phyloP scores from a whole-genome alignment of 2,113 vertebrate genomes.

The Bettongia penicillata region DNA sequence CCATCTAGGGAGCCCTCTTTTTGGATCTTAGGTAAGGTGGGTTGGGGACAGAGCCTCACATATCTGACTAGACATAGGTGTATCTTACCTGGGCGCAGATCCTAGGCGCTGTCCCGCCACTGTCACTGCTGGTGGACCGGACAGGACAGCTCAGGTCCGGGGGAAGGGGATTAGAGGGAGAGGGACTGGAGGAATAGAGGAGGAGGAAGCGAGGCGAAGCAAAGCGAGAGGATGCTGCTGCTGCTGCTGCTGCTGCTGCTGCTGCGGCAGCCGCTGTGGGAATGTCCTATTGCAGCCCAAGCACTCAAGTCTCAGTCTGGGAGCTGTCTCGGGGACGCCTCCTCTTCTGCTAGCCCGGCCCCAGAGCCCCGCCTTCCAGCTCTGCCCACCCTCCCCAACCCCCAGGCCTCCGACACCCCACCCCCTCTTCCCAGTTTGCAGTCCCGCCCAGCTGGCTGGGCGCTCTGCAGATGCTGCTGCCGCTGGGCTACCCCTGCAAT shows the following conservation, averaged over 20 bases:
- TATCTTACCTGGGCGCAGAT: slow-evolving; percentile 73
- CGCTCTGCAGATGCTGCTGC: slow-evolving; percentile 6
- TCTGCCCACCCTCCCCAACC: not conserved
- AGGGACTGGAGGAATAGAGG: not conserved
- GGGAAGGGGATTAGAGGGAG: not conserved
- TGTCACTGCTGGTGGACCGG: not conserved
- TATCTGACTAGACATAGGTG: not conserved
- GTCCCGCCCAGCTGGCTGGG: slow-evolving; percentile 8
- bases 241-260: slow-evolving; percentile 19
- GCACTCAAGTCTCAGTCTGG: slow-evolving; percentile 64
- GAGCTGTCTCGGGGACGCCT: slow-evolving; percentile 21
- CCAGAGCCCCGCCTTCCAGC: not conserved
- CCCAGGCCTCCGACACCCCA: not conserved
- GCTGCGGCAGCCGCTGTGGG: slow-evolving; percentile 37
- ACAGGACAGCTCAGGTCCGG: not conserved
- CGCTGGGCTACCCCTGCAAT: slow-evolving; percentile 30
- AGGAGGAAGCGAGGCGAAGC: not conserved
- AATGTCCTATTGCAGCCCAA: slow-evolving; percentile 65
- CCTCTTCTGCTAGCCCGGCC: slow-evolving; percentile 1
- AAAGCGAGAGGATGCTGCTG: slow-evolving; percentile 1
- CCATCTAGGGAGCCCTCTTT: not conserved
- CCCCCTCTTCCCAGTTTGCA: not conserved
- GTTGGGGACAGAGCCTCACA: not conserved
- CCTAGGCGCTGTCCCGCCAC: slow-evolving; percentile 4
- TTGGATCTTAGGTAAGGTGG: not conserved